phyloP scores from a whole-genome alignment of 2,113 vertebrate species.

The Nycticryphes semicollaris region DNA sequence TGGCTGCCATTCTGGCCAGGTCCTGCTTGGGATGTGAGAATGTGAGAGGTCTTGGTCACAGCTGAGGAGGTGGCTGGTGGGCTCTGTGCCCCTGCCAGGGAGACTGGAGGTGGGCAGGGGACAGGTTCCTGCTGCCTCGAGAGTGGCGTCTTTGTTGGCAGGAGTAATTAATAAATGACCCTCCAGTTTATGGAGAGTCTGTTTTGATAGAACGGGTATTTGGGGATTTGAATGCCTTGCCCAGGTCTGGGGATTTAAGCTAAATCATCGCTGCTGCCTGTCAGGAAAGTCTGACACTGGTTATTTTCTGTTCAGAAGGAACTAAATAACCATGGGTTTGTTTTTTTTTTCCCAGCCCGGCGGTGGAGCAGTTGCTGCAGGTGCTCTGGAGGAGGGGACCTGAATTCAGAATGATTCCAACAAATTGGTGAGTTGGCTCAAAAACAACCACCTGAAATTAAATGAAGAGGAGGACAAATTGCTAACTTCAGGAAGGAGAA shows the following conservation, averaged over 20 bases:
- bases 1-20: not conserved
- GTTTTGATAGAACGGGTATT: not conserved
- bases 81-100: not conserved
- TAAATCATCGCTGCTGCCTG: not conserved
- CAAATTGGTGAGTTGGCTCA: not conserved
- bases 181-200: too few species aligned
- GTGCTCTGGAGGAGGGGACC: not conserved
- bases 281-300: not conserved
- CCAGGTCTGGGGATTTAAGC: not conserved
- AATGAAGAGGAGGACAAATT: not conserved
- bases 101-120: not conserved
- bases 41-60: not conserved
- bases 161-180: not conserved
- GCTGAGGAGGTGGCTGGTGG: fast-evolving
- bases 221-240: not conserved
- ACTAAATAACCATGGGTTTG: not conserved
- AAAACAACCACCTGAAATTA: not conserved
- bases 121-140: not conserved
- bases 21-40: not conserved
- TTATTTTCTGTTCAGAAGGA: not conserved
- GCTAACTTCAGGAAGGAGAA: not conserved
- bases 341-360: not conserved
- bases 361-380: fast-evolving
- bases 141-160: not conserved
- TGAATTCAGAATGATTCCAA: not conserved